These are phyloP conservation scores for Carassius gibelio DNA, from an alignment of 2,113 vertebrate species.

Conservation along the genomic window DNA sequence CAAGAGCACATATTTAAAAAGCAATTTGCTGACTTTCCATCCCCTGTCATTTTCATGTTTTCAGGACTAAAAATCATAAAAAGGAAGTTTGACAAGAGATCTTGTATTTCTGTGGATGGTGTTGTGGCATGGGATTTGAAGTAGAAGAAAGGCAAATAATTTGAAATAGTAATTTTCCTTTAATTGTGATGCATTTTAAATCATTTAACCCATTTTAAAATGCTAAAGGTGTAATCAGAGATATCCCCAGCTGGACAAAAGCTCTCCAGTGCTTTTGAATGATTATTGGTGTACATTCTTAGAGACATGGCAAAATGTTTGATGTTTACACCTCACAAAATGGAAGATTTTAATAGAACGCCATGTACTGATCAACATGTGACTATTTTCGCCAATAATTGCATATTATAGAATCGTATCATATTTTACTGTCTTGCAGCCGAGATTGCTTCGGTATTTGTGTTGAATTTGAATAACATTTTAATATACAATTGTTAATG, in stretches of 20 bases:
- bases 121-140: not conserved
- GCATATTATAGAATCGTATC: not conserved
- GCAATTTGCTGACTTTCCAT: conserved; percentile 7
- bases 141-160: not conserved
- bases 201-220: too few relatives aligned
- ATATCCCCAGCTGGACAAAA: not conserved
- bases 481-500: not conserved
- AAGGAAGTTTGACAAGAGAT: too few relatives aligned
- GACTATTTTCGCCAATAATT: not conserved
- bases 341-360: not conserved
- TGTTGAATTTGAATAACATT: not conserved
- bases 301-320: not conserved
- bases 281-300: not conserved
- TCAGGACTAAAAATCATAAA: too few relatives aligned
- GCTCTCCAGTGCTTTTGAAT: not conserved
- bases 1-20: not conserved
- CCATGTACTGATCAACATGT: too few relatives aligned
- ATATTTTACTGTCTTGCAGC: not conserved
- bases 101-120: not conserved
- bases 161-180: too few relatives aligned
- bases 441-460: not conserved
- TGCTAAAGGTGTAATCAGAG: too few relatives aligned
- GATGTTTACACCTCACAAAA: too few relatives aligned
- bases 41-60: not conserved
- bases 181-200: too few relatives aligned